phyloP scores from a whole-genome alignment of 2,113 vertebrate species.

The Nycticorax nycticorax region DNA sequence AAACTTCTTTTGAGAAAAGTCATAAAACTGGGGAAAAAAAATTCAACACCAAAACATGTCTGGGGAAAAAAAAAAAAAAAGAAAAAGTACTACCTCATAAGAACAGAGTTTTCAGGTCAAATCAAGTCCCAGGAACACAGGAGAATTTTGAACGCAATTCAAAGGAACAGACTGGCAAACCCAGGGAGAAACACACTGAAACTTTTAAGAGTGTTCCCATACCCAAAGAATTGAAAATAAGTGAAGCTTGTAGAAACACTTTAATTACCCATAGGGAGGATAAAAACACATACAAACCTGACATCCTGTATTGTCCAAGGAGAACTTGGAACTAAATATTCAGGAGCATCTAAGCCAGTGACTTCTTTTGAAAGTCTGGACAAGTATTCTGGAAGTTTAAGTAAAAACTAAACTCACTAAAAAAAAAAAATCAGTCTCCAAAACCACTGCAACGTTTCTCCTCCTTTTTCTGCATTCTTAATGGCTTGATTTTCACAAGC shows the following conservation, averaged over 20 bases:
- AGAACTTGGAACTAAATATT: too few species aligned
- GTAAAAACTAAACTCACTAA: not conserved
- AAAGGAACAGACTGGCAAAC: not conserved
- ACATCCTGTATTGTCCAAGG: not conserved
- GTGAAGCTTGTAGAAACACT: not conserved
- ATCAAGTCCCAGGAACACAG: not conserved
- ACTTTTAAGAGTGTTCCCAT: not conserved
- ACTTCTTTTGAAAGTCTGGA: too few species aligned
- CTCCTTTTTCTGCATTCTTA: too few species aligned
- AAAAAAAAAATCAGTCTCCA: not conserved
- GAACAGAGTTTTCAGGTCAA: not conserved
- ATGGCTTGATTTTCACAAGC: not conserved
- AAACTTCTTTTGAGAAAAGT: not conserved
- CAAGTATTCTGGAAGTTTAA: not conserved
- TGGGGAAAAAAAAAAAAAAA: too few species aligned
- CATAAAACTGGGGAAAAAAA: not conserved
- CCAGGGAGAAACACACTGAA: not conserved
- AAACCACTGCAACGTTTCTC: accelerated
- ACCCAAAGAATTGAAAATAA: not conserved
- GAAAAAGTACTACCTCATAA: accelerated
- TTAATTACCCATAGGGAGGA: not conserved
- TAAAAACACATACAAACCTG: not conserved
- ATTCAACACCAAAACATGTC: too few species aligned
- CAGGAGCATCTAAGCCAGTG: not conserved
- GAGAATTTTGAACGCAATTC: not conserved